These are phyloP conservation scores for Bradypus variegatus DNA, from an alignment of 2,797 vertebrate species.

Conservation along the genomic window DNA sequence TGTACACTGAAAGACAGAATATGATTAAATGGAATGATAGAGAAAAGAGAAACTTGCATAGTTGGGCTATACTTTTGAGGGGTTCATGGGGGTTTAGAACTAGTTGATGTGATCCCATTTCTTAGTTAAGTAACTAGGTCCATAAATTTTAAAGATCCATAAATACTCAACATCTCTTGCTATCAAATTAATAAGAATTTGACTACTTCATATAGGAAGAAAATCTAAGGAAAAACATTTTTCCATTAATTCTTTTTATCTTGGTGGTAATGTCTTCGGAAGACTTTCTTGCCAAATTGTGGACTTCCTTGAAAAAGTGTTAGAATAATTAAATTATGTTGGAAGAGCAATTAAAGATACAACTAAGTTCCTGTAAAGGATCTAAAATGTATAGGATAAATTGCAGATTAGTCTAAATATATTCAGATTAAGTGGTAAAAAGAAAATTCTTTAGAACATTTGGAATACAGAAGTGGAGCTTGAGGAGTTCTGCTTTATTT, in stretches of 20 bases:
- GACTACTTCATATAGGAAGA: slow-evolving; percentile 17
- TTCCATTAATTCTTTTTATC: slow-evolving; percentile 49
- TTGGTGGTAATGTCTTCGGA: slow-evolving; percentile 34
- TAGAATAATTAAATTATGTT: slow-evolving; percentile 26
- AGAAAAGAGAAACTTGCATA: background rate
- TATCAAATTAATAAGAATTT: slow-evolving; percentile 39
- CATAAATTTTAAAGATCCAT: slow-evolving; percentile 11
- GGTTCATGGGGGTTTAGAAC: background rate
- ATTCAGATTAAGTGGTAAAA: slow-evolving; percentile 32
- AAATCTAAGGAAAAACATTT: background rate
- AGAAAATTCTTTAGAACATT: slow-evolving; percentile 31
- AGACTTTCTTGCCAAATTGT: slow-evolving; percentile 43
- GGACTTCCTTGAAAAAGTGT: background rate
- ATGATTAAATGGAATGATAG: slow-evolving; percentile 1
- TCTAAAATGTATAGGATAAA: slow-evolving; percentile 39
- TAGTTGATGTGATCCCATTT: background rate
- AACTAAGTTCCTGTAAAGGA: slow-evolving; percentile 20
- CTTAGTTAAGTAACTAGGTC: background rate
- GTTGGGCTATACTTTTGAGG: background rate
- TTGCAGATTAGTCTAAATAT: slow-evolving; percentile 29
- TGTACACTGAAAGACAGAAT: background rate
- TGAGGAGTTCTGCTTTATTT: slow-evolving; percentile 5
- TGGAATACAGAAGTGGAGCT: slow-evolving; percentile 12
- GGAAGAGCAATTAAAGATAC: slow-evolving; percentile 21
- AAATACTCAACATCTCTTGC: background rate